Percentiles rank a stretch among this genome's conserved stretches.
Evolutionary conservation across 2,113 vertebrate species (phyloP).

Genomic region (Cyphotilapia sp.): DNA sequence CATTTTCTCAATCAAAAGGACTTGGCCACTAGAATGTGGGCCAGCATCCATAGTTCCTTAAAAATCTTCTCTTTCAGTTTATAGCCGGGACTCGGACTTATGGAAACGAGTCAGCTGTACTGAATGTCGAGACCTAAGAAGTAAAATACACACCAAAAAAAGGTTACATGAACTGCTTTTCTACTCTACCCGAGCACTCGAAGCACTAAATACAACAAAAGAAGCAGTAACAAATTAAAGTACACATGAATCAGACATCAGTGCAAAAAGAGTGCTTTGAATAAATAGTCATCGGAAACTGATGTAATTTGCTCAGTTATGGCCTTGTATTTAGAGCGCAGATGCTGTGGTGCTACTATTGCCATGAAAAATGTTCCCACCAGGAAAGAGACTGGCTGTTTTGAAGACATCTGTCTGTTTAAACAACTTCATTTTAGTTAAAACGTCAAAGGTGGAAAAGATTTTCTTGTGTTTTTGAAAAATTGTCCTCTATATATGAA

Average conservation of each 20-base stretch:
- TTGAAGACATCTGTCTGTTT: not conserved
- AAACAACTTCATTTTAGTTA: not conserved
- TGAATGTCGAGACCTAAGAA: not conserved
- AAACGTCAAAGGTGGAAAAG: not conserved
- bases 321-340: not conserved
- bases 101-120: not conserved
- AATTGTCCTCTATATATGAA: not conserved
- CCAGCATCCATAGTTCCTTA: conserved; percentile 3
- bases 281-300: not conserved
- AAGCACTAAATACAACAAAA: not conserved
- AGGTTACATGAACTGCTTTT: not conserved
- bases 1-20: conserved; percentile 44
- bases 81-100: not conserved
- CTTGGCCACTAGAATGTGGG: conserved; percentile 30
- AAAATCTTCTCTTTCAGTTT: not conserved
- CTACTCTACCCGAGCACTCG: not conserved
- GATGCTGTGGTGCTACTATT: not conserved
- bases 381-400: not conserved
- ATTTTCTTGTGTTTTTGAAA: not conserved
- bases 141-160: not conserved
- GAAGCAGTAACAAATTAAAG: not conserved
- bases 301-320: not conserved
- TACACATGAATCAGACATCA: not conserved
- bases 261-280: not conserved
- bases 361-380: not conserved